Evolutionary conservation across 2,797 vertebrate species (phyloP).

Genomic region (Lacerta viridis): DNA sequence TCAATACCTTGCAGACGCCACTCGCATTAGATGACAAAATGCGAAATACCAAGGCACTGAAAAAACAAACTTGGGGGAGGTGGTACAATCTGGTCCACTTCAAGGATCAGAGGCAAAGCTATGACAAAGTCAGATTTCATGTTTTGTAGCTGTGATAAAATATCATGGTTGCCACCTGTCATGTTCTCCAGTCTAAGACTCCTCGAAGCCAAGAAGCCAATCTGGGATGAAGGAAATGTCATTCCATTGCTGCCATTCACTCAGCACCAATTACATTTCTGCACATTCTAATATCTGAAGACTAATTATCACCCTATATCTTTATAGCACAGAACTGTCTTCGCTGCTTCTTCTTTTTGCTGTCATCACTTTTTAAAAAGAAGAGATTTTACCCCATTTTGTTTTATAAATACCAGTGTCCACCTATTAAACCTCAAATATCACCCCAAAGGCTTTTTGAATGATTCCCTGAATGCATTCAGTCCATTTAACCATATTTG

Average conservation of each 20-base stretch:
- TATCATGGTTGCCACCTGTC: not conserved
- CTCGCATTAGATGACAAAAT: no score
- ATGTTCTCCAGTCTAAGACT: no score
- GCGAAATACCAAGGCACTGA: not conserved
- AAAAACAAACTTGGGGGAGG: not conserved
- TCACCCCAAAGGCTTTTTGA: not conserved
- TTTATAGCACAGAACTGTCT: not conserved
- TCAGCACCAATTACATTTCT: not conserved
- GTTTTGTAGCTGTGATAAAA: not conserved
- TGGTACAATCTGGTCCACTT: not conserved
- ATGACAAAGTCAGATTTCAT: not conserved
- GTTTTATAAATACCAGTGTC: not conserved
- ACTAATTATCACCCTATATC: not conserved
- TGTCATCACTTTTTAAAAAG: not conserved
- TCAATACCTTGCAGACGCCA: fast-evolving
- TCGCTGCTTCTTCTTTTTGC: not conserved
- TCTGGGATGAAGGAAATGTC: not conserved
- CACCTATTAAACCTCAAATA: no score
- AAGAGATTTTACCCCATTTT: not conserved
- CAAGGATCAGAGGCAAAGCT: not conserved
- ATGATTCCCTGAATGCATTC: not conserved
- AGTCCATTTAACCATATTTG: not conserved
- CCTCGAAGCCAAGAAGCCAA: no score
- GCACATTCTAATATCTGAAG: not conserved
- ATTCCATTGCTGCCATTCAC: not conserved